Percentiles rank a stretch among this genome's conserved stretches.
These are phyloP conservation scores for Isaurus tuberculatus DNA, from an alignment of 92 coral and sea anemone genomes.

Conservation along the genomic window DNA sequence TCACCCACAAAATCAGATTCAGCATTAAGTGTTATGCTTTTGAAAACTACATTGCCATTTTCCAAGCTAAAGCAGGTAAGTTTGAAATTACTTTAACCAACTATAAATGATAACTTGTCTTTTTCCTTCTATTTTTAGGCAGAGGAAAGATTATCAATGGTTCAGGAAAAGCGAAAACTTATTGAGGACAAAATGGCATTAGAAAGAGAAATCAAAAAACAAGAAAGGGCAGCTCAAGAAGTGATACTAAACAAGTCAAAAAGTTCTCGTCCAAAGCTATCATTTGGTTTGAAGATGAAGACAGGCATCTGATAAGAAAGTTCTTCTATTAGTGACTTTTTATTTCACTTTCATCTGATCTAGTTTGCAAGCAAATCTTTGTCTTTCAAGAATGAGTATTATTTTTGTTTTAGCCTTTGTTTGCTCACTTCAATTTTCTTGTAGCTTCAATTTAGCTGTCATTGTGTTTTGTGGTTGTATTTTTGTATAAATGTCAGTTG, in stretches of 20 bases:
- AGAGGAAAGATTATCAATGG: constrained; percentile 96
- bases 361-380: not conserved
- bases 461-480: not conserved
- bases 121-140: constrained; percentile 69
- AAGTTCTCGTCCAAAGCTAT: constrained; percentile 86
- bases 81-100: not conserved
- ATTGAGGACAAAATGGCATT: constrained; percentile 83
- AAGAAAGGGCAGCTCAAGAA: constrained; percentile 94
- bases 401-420: not conserved
- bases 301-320: constrained; percentile 26
- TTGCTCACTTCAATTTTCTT: too few relatives aligned
- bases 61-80: constrained; percentile 7
- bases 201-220: constrained; percentile 93
- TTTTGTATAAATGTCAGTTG: not conserved
- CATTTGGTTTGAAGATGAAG: constrained; percentile 90
- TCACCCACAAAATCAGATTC: not conserved
- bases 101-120: not conserved
- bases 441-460: too few relatives aligned
- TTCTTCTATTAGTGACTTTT: not conserved
- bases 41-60: not conserved
- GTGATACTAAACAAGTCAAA: constrained; percentile 92
- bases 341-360: not conserved
- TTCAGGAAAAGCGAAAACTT: constrained; percentile 85
- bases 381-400: not conserved
- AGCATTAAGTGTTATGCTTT: not conserved